Evolutionary conservation across 2,113 vertebrate genomes (phyloP), one percentile per base, ranked within the genome.

Genomic region (Pituophis catenifer): DNA sequence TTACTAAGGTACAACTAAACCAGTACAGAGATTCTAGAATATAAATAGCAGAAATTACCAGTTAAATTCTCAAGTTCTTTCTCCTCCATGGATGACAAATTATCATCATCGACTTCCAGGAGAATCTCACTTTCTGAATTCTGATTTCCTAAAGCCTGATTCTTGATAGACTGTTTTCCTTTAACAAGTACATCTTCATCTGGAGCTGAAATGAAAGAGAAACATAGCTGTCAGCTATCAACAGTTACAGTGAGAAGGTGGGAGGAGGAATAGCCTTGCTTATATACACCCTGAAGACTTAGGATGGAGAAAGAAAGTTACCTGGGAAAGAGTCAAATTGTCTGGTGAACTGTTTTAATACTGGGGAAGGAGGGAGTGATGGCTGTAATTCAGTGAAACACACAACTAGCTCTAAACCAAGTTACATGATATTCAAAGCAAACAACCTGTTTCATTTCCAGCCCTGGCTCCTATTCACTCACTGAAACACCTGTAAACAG

Each of bases 11-110:
- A 94, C 89, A 95, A 93, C n/a, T 70, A 89, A 90, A 90, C 86
- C 23, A 93, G 75, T 15, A 75, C 90, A 88, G 55, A 88, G 92
- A 33, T 92, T 88, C 24, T 26, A 88, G 96, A 96, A 96, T 95
- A 96, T 0, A 95, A 93, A 95, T 33, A 95, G 94, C 24, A 95
- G 95, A 93, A 95, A 65, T 97, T 99, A 99, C 99, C 99, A 65
- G 99, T 98, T 95, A 99, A 94, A 96, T 98, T 99, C 96, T 99
- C 99, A 97, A 99, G 96, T 96, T 99, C 99, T 97, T 99, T 99
- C 94, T 99, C 99, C 90, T 99, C 99, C 93, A 99, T 96, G 93
- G 98, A 99, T 92, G 99, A 99, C 96, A 99, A 97, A 86, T 98
- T 98, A 97, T 99, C 99, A 5, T 99, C 99, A 52, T 99, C 99